A percentile compares a stretch with the other conserved stretches of the same genome.
These are phyloP conservation scores for Porites lutea DNA, from an alignment of 64 coral and sea anemone species.

Conservation along the genomic window DNA sequence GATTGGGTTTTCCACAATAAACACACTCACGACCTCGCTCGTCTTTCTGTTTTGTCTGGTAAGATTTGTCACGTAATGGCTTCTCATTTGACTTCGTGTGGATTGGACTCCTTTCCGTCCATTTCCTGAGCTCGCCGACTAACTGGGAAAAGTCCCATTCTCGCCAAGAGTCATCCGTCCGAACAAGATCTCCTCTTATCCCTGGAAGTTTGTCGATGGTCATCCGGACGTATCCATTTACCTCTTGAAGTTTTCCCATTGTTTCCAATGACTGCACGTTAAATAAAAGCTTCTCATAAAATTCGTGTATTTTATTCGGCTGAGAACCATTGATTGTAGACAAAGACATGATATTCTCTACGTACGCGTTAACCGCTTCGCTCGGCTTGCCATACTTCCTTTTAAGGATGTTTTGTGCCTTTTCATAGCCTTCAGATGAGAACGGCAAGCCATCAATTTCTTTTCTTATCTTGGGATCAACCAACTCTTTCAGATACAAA, in stretches of 20 bases:
- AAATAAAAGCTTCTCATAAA: not conserved
- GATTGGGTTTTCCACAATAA: slow-evolving; percentile 47
- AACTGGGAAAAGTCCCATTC: slow-evolving; percentile 49
- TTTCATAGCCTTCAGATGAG: not conserved
- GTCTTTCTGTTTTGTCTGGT: not conserved
- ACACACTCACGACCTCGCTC: not conserved
- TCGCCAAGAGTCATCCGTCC: slow-evolving; percentile 59
- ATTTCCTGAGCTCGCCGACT: slow-evolving; percentile 54
- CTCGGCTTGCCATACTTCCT: not conserved
- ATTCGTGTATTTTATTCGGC: not conserved
- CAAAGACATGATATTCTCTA: not conserved
- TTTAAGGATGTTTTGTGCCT: not conserved
- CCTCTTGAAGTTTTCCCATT: slow-evolving; percentile 38
- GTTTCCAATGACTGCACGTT: slow-evolving; percentile 68
- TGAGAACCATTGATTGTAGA: not conserved
- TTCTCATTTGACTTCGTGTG: not conserved
- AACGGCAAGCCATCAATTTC: slow-evolving; percentile 50
- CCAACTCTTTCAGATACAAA: slow-evolving; percentile 35
- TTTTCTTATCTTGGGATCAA: slow-evolving; percentile 22
- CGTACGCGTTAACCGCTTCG: not conserved
- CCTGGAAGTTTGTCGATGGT: slow-evolving; percentile 59
- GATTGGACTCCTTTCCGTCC: slow-evolving; percentile 57
- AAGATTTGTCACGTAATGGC: not conserved
- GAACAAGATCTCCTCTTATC: slow-evolving; percentile 59
- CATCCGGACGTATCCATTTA: slow-evolving; percentile 61